These are phyloP conservation scores for Galleria mellonella DNA, from an alignment of 1,140 invertebrate species.

Conservation along the genomic window DNA sequence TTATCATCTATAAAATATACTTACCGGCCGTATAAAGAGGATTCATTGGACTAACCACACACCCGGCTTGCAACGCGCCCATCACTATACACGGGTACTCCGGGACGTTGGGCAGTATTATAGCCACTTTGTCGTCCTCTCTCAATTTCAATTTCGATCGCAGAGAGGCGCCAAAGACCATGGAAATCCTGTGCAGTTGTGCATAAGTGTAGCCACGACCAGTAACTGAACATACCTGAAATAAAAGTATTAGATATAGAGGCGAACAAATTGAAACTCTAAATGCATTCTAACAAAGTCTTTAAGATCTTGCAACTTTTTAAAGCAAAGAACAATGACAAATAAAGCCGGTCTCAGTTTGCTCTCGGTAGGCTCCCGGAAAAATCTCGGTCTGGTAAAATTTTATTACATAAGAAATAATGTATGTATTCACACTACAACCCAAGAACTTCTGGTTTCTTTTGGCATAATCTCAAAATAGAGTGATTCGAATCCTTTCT, in stretches of 20 bases:
- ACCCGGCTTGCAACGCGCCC: slow-evolving; percentile 82
- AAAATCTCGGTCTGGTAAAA: no score
- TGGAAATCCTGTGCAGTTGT: slow-evolving; percentile 77
- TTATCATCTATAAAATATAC: slow-evolving; percentile 15
- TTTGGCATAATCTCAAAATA: no score
- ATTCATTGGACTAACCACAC: slow-evolving; percentile 86
- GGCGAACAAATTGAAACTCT: no score
- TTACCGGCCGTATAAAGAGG: slow-evolving; percentile 86
- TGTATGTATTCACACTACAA: no score
- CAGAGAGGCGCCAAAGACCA: slow-evolving; percentile 82
- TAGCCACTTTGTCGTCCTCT: slow-evolving; percentile 81
- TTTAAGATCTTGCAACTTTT: no score
- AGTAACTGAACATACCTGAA: slow-evolving; percentile 82
- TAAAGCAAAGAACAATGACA: no score
- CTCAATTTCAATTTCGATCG: slow-evolving; percentile 78
- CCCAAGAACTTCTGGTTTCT: no score
- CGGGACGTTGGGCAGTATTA: slow-evolving; percentile 85
- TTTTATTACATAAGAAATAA: no score
- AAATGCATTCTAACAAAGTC: no score
- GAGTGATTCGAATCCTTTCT: no score
- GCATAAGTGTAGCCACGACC: slow-evolving; percentile 83
- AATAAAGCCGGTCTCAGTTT: no score
- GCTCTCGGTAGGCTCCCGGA: no score
- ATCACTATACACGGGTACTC: slow-evolving; percentile 83
- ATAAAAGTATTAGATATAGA: slow-evolving; percentile 10